Conservation (phyloP, 2,113 vertebrate species). For the Numida meleagris region DNA sequence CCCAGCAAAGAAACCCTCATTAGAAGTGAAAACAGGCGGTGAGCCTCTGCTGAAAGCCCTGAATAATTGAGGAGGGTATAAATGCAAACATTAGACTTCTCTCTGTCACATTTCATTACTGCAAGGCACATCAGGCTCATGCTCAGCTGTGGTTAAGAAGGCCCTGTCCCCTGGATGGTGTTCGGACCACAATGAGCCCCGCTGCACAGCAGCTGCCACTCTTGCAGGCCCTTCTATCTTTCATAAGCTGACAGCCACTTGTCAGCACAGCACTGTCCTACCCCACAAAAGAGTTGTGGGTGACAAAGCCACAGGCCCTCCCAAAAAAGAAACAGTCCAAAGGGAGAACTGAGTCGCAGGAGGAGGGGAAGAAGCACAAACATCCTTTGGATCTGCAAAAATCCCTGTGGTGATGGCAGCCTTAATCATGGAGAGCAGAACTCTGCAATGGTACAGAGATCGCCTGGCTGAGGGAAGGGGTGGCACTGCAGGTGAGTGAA, state of each 20-base stretch:
- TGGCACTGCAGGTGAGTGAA: not conserved
- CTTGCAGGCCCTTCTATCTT: not conserved
- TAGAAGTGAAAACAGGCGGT: slow-evolving; percentile 3
- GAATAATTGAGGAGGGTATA: slow-evolving; percentile 50
- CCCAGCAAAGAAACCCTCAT: slow-evolving; percentile 21
- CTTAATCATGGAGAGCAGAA: not conserved
- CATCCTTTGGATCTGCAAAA: not conserved
- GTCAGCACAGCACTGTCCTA: not conserved
- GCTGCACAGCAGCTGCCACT: not conserved
- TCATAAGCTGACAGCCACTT: not conserved
- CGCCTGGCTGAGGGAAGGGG: not conserved
- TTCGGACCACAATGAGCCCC: not conserved
- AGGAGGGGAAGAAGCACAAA: not conserved
- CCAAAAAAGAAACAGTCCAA: not conserved
- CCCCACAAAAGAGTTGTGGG: not conserved
- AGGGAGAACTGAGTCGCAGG: not conserved
- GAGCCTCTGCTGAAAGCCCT: slow-evolving; percentile 27
- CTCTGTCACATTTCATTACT: slow-evolving; percentile 14
- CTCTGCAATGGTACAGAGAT: not conserved
- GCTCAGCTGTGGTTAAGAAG: not conserved
- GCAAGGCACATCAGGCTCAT: not conserved
- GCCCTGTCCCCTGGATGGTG: not conserved
- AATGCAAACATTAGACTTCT: slow-evolving; percentile 30
- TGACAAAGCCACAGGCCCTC: not conserved
- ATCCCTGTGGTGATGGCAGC: not conserved